Percentiles rank a stretch among this genome's conserved stretches.
Conservation (phyloP, 1,140 invertebrate genomes). For the Drosophila bipectinata region DNA sequence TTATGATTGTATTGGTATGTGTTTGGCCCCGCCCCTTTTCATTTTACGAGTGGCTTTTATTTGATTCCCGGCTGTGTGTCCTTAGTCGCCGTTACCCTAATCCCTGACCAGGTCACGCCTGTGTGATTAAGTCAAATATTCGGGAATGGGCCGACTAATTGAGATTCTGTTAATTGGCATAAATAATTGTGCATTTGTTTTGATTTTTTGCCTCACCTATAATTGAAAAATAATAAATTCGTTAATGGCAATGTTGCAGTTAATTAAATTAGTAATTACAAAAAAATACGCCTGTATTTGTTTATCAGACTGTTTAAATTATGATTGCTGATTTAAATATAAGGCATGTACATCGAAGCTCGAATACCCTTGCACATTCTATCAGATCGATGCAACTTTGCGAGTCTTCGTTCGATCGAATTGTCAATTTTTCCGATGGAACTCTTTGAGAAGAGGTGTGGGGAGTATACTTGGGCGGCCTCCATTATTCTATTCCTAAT, state of each 20-base stretch:
- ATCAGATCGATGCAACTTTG: too few relatives aligned
- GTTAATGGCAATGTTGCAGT: slow-evolving; percentile 16
- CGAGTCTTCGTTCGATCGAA: too few relatives aligned
- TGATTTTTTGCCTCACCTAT: background rate
- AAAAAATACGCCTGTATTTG: slow-evolving; percentile 22
- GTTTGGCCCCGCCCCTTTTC: background rate
- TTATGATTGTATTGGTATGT: slow-evolving; percentile 51
- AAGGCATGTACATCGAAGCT: too few relatives aligned
- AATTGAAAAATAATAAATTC: slow-evolving; percentile 49
- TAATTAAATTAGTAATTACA: slow-evolving; percentile 44
- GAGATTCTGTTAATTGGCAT: slow-evolving; percentile 22
- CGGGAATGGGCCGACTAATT: slow-evolving; percentile 24
- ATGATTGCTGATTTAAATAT: slow-evolving; percentile 24
- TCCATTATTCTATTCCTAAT: too few relatives aligned
- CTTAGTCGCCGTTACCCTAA: slow-evolving; percentile 8
- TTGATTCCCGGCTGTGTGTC: slow-evolving; percentile 46
- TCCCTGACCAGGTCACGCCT: slow-evolving; percentile 17
- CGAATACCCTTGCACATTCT: too few relatives aligned
- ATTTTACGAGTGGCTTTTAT: slow-evolving; percentile 61
- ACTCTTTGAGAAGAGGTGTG: background rate
- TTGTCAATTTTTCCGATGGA: background rate
- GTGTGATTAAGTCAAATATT: slow-evolving; percentile 11
- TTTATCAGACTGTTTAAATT: slow-evolving; percentile 3
- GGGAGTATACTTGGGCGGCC: background rate
- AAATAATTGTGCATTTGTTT: slow-evolving; percentile 26